A percentile compares a stretch with the other conserved stretches of the same genome.
Evolutionary conservation across 2,888 invertebrate species (phyloP).

Genomic region (Rhagophthalmus giganteus): DNA sequence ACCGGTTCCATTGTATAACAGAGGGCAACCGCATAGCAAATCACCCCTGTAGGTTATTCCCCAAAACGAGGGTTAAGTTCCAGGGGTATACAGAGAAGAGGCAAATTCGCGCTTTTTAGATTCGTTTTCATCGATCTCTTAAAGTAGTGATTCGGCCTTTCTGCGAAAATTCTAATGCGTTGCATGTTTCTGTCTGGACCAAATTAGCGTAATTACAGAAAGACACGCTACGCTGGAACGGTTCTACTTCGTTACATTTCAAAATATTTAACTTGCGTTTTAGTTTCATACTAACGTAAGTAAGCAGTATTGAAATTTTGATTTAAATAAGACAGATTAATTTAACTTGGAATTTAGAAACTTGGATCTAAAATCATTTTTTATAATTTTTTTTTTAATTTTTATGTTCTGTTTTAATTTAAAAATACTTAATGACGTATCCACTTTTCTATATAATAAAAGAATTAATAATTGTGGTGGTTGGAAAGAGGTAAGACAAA

Average conservation of each 20-base stretch:
- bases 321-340: no score
- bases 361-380: no score
- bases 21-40: slow-evolving; percentile 56
- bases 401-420: no score
- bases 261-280: slow-evolving; percentile 29
- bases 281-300: no score
- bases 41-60: slow-evolving; percentile 45
- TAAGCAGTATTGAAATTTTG: no score
- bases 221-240: slow-evolving; percentile 19
- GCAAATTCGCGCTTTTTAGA: slow-evolving; percentile 17
- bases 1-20: slow-evolving; percentile 55
- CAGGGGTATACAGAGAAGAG: slow-evolving; percentile 18
- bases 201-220: slow-evolving; percentile 32
- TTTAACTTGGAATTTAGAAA: no score
- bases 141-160: slow-evolving; percentile 17
- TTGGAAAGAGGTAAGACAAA: no score
- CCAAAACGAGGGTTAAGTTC: slow-evolving; percentile 29
- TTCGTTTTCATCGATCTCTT: slow-evolving; percentile 1
- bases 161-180: slow-evolving; percentile 4
- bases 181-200: slow-evolving; percentile 26
- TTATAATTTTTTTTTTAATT: no score
- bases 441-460: no score
- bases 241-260: slow-evolving; percentile 24
- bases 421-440: no score
- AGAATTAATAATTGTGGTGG: no score